Base-by-base conservation (phyloP, 2,888 invertebrate genomes). In the Melinaea menophilus region DNA sequence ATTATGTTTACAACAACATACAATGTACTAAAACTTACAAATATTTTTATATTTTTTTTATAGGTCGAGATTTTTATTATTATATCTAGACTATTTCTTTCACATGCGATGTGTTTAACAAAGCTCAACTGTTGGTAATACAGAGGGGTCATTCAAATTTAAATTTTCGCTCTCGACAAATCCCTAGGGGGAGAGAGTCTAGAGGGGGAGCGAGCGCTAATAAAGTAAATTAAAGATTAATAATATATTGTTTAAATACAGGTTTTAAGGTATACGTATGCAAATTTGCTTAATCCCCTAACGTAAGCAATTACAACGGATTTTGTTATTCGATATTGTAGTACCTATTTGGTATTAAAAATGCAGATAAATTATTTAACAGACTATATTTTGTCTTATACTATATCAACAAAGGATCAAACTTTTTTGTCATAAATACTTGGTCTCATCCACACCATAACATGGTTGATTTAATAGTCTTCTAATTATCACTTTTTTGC, bases 191-290 rank as follows among this genome's bases (percentile, higher is more conserved):
- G 79, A 79, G 83, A 86, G 82, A 77, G 80, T 73, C 73, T 68
- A 76, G 77, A 79, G 86, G 88, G 37, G 90, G 85, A 83, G 81
- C 73, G 75, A 77, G 76, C 78, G 85, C 85, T 89, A 88, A 90
- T 90, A 89, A 90, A 90, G 88, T 84, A 90, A 90, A 90, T 90
- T 90, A 90, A 89, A 90, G 86, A 90, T 90, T 90, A 90, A 90
- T 90, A 90, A 88, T 89, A 87, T 79, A 90, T 89, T 85, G 84
- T 85, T 83, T 82, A 85, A 83, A 84, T 86, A 88, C 82, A 84
- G 84, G 82, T 82, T 84, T 84, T 81, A 78, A 75, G 82, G 79
- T 79, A 79, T 83, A 78, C 76, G 78, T 79, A 86, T 88, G 87
- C 81, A 86, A 86, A 86, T 87, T 76, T 75, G 71, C 62, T 71